Evolutionary conservation across 2,888 invertebrate genomes (phyloP).

Genomic region (Eilema sororculum): DNA sequence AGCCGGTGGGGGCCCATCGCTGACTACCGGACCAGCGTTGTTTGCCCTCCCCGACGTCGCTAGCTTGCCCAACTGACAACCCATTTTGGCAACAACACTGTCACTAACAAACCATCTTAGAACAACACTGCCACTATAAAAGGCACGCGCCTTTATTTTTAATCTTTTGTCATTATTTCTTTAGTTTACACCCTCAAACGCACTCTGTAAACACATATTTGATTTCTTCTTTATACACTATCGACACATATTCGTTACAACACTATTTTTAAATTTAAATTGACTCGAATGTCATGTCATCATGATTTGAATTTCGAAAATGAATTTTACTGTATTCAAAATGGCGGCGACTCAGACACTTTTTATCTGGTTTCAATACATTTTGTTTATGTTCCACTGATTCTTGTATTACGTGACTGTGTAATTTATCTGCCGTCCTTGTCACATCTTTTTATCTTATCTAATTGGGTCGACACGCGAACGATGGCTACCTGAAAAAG

Average conservation of each 20-base stretch:
- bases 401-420: slow-evolving; percentile 28
- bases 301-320: slow-evolving; percentile 32
- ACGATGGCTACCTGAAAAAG: slow-evolving; percentile 49
- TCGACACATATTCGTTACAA: slow-evolving; percentile 18
- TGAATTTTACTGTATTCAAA: slow-evolving; percentile 13
- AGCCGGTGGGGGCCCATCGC: slow-evolving; percentile 89
- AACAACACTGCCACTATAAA: slow-evolving; percentile 27
- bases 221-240: not conserved
- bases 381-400: slow-evolving; percentile 15
- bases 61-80: slow-evolving; percentile 92
- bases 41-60: slow-evolving; percentile 85
- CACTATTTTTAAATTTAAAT: slow-evolving; percentile 22
- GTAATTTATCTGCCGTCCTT: slow-evolving; percentile 41
- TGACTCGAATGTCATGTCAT: slow-evolving; percentile 25
- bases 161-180: slow-evolving; percentile 17
- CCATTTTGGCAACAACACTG: slow-evolving; percentile 82
- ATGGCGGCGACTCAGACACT: slow-evolving; percentile 17
- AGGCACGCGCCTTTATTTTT: slow-evolving; percentile 19
- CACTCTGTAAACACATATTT: slow-evolving; percentile 19
- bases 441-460: slow-evolving; percentile 54
- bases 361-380: slow-evolving; percentile 5
- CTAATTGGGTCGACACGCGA: slow-evolving; percentile 39
- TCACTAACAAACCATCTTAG: slow-evolving; percentile 47
- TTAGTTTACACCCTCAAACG: slow-evolving; percentile 19
- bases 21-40: slow-evolving; percentile 74